Evolutionary conservation across 2,888 invertebrate species (phyloP).

Genomic region (Capitulum mitella): DNA sequence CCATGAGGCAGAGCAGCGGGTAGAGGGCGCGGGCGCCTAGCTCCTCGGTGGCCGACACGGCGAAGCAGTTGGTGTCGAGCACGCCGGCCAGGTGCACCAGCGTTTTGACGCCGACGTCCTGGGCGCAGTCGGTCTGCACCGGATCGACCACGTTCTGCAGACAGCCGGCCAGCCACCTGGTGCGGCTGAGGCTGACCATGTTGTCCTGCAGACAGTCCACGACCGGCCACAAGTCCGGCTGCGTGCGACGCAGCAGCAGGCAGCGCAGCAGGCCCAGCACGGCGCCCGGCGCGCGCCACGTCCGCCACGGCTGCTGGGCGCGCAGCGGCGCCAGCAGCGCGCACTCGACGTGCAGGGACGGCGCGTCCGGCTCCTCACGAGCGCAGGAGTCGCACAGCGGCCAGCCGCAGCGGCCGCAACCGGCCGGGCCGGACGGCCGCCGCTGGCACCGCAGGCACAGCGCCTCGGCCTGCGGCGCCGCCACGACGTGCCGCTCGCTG

Average conservation of each 20-base stretch:
- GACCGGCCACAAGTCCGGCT: background rate
- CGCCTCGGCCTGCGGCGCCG: background rate
- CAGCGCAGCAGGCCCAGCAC: background rate
- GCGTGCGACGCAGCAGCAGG: background rate
- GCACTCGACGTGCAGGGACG: background rate
- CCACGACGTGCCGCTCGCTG: background rate
- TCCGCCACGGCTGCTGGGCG: background rate
- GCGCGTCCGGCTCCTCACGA: too few relatives aligned
- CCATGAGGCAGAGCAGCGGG: constrained; percentile 30
- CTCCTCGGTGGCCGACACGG: constrained; percentile 24
- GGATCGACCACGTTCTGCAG: background rate
- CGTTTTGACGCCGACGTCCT: background rate
- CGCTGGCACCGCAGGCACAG: background rate
- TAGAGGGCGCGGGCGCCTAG: constrained; percentile 28
- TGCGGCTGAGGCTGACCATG: background rate
- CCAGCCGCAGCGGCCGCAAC: background rate
- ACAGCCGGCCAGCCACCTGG: background rate
- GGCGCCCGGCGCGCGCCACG: background rate
- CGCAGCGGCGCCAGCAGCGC: background rate
- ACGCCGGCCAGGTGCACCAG: constrained; percentile 28
- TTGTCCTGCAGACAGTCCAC: background rate
- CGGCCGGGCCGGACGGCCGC: background rate
- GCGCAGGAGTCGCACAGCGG: background rate
- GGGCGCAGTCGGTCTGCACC: background rate
- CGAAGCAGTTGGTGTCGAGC: constrained; percentile 34